A percentile compares a stretch with the other conserved stretches of the same genome.
These are phyloP conservation scores for Hemiscyllium ocellatum DNA, from an alignment of 2,113 vertebrate species.

Conservation along the genomic window DNA sequence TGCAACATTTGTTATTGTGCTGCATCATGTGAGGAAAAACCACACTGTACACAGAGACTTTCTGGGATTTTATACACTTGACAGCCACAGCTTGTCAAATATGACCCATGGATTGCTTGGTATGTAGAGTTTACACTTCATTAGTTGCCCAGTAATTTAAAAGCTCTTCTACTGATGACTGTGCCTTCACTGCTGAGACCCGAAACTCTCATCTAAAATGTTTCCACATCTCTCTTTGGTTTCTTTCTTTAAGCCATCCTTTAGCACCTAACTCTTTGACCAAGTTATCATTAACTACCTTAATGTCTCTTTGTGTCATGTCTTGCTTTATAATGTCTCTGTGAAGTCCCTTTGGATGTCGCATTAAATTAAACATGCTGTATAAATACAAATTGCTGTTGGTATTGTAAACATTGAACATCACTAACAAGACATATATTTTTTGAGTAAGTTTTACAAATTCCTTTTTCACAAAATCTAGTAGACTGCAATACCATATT, in stretches of 20 bases:
- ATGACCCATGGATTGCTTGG: constrained; percentile 82
- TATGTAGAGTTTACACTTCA: constrained; percentile 49
- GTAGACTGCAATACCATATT: background rate
- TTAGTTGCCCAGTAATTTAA: background rate
- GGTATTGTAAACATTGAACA: background rate
- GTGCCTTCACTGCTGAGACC: background rate
- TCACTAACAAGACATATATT: background rate
- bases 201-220: background rate
- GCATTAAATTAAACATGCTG: background rate
- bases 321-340: background rate
- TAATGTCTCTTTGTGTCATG: background rate
- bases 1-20: constrained; percentile 74
- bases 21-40: constrained; percentile 81
- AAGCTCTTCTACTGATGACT: background rate
- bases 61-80: constrained; percentile 81
- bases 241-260: background rate
- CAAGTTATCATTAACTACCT: background rate
- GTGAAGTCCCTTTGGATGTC: background rate
- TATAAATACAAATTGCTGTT: background rate
- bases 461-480: background rate
- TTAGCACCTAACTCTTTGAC: background rate
- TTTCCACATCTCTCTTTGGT: background rate
- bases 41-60: constrained; percentile 76
- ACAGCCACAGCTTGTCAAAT: constrained; percentile 70
- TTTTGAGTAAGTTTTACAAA: background rate